Base-by-base conservation (phyloP, 2,797 vertebrate genomes). In the Spea hammondii region DNA sequence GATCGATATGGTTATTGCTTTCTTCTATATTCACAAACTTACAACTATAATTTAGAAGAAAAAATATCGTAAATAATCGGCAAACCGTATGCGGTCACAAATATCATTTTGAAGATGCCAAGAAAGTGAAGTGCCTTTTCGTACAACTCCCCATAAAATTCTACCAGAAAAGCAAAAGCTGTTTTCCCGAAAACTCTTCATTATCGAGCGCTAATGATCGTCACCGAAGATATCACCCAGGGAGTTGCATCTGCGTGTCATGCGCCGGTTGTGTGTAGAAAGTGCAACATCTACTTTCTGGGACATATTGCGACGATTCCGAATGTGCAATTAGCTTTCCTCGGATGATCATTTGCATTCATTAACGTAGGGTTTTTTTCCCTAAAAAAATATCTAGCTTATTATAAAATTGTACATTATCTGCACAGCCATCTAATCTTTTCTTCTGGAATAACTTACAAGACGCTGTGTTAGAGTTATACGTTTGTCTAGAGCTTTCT, bases 151-250 rank as follows among this genome's bases (percentile, higher is more conserved):
- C 82, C 6, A 70, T 68, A 83, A 85, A 86, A 62, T 70, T 71
- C 0, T 17, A 79, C 70, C 68, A 51, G 81, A 84, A 74, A 48
- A 8, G 79, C 49, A 71, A 32, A 82, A 70, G 84, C 84, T 83
- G 84, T 14, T 59, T 83, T 84, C 32, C 75, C 9, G 79, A 83
- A 83, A 69, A 67, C 72, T 4, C 84, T 87, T 87, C 87, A 89
- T 89, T 88, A 90, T 85, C 73, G 85, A 83, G 88, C 77, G 80
- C 80, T 82, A 84, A 82, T 79, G 77, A 76, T 65, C 71, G 81
- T 83, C 84, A 76, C 67, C 3, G 73, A 70, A 80, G 84, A 82
- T 74, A 74, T 84, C 87, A 88, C 88, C 83, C 72, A 8, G 87
- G 82, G 85, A 86, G 66, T 78, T 17, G n/a, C 85, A 82, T 85